Conservation (phyloP, 2,797 vertebrate genomes). For the Parotocinclus haroldoi region DNA sequence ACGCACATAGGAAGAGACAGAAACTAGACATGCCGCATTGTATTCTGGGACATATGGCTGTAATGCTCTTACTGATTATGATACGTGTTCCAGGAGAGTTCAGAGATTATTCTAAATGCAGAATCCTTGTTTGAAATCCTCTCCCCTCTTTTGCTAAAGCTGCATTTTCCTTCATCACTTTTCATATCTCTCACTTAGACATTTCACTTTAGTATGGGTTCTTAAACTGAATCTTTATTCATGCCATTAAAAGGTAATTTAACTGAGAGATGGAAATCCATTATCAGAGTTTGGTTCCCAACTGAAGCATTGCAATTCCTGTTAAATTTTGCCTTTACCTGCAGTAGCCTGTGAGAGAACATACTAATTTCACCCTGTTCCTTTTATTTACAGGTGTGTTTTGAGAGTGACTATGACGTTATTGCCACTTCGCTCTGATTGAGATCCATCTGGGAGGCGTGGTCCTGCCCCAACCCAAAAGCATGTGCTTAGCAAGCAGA, state of each 20-base stretch:
- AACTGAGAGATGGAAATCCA: too few relatives aligned
- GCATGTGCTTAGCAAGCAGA: constrained; percentile 64
- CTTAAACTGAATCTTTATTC: too few relatives aligned
- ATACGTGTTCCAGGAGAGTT: constrained; percentile 41
- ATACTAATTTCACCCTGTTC: background rate
- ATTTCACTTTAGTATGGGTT: too few relatives aligned
- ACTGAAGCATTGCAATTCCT: too few relatives aligned
- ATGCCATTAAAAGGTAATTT: too few relatives aligned
- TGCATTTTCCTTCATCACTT: too few relatives aligned
- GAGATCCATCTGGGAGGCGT: constrained; percentile 48
- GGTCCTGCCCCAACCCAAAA: constrained; percentile 46
- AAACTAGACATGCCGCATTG: background rate
- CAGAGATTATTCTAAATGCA: constrained; percentile 62
- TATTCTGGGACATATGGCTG: constrained; percentile 18
- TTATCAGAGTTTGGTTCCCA: too few relatives aligned
- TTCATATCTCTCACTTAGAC: too few relatives aligned
- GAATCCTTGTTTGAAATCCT: constrained; percentile 63
- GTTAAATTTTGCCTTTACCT: too few relatives aligned
- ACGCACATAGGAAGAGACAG: too few relatives aligned
- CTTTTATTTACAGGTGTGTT: constrained; percentile 30
- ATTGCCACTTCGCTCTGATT: constrained; percentile 8
- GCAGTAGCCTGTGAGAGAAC: background rate
- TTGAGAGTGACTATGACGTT: constrained; percentile 3
- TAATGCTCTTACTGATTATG: constrained; percentile 57
- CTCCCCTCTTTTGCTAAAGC: constrained; percentile 47